A percentile compares a stretch with the other conserved stretches of the same genome.
These are phyloP conservation scores for Tetramorium bicarinatum DNA, from an alignment of 2,888 invertebrate genomes.

Conservation along the genomic window DNA sequence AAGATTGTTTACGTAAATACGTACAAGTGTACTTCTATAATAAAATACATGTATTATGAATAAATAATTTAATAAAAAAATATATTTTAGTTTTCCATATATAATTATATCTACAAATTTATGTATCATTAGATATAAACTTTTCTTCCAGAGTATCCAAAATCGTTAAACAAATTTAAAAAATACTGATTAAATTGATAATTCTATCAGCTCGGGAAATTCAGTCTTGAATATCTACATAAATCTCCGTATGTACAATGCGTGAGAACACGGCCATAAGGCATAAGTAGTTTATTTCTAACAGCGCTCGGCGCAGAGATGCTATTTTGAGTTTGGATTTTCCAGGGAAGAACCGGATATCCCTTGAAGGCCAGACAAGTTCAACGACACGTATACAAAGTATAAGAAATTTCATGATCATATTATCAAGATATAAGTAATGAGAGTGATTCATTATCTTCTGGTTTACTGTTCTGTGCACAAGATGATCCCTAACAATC, in stretches of 20 bases:
- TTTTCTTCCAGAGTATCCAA: no score
- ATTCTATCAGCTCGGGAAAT: not conserved
- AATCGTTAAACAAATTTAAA: not conserved
- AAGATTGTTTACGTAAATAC: no score
- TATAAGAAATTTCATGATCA: not conserved
- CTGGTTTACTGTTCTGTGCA: no score
- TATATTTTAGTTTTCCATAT: no score
- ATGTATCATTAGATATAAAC: no score
- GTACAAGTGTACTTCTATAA: no score
- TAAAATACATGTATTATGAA: no score
- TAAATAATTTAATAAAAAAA: no score
- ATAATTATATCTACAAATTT: no score
- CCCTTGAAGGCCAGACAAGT: slow-evolving; percentile 15
- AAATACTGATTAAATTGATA: not conserved
- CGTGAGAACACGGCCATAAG: slow-evolving; percentile 4
- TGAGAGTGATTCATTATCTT: no score
- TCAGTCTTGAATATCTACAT: not conserved
- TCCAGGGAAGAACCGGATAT: slow-evolving; percentile 25
- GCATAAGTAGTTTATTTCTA: slow-evolving; percentile 12
- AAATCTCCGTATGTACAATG: not conserved
- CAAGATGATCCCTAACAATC: not conserved
- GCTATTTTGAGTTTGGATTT: slow-evolving; percentile 41
- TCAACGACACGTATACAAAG: slow-evolving; percentile 4
- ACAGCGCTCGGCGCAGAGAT: not conserved
- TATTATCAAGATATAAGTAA: no score